A percentile compares a stretch with the other conserved stretches of the same genome.
Conservation (phyloP, 2,888 invertebrate genomes). For the Pachycephus smyrnensis region DNA sequence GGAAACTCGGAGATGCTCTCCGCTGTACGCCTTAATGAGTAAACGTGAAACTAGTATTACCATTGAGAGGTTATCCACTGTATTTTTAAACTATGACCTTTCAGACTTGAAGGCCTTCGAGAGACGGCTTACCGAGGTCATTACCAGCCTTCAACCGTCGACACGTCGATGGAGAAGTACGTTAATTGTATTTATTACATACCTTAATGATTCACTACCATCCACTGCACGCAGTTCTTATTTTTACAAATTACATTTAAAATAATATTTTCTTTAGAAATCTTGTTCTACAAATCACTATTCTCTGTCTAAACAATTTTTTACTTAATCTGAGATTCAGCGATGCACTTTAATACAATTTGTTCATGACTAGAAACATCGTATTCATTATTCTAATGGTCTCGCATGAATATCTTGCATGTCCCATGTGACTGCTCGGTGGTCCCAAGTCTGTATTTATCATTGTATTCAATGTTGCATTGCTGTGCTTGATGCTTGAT, state of each 20-base stretch:
- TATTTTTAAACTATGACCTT: slow-evolving; percentile 52
- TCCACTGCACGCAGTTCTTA: no score
- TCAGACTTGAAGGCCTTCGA: slow-evolving; percentile 98
- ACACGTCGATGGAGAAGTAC: slow-evolving; percentile 96
- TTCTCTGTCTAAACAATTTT: no score
- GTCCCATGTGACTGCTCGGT: neutral
- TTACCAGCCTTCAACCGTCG: slow-evolving; percentile 93
- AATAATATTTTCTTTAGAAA: no score
- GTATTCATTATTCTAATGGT: no score
- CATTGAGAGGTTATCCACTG: no score
- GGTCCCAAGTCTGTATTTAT: slow-evolving; percentile 16
- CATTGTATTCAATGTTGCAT: slow-evolving; percentile 5
- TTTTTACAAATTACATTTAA: no score
- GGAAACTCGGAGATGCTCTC: neutral
- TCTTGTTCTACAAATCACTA: no score
- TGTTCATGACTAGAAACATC: no score
- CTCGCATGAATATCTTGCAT: no score
- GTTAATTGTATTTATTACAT: slow-evolving; percentile 48
- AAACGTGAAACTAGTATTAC: neutral
- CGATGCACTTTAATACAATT: no score
- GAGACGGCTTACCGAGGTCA: slow-evolving; percentile 95
- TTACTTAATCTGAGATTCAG: no score
- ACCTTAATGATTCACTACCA: no score
- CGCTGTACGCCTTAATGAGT: neutral
- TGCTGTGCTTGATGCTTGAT: slow-evolving; percentile 11